Evolutionary conservation across 2,888 invertebrate genomes (phyloP).

Genomic region (Cephus runcator): DNA sequence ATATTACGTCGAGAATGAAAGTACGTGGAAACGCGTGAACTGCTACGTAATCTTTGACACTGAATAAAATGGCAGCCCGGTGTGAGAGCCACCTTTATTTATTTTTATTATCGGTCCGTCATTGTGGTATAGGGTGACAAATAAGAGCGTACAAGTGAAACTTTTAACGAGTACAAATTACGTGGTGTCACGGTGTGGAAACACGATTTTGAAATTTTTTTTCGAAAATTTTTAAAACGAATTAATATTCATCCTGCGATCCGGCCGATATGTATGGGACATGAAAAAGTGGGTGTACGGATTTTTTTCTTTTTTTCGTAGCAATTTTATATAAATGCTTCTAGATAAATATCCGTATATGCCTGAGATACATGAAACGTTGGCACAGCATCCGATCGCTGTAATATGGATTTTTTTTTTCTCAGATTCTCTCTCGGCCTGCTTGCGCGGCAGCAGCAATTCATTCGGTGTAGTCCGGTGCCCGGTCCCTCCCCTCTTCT

Average conservation of each 20-base stretch:
- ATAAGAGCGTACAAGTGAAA: background rate
- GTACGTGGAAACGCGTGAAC: slow-evolving; percentile 6
- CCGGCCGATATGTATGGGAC: background rate
- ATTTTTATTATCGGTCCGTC: background rate
- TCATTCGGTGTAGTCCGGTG: slow-evolving; percentile 51
- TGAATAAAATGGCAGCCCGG: background rate
- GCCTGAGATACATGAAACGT: slow-evolving; percentile 1
- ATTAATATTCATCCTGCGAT: background rate
- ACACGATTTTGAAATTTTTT: background rate
- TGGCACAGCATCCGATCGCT: slow-evolving; percentile 24
- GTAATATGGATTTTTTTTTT: background rate
- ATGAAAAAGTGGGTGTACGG: background rate
- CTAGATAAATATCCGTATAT: background rate
- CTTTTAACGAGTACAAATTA: background rate
- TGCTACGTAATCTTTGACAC: slow-evolving; percentile 7
- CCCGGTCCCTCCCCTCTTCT: slow-evolving; percentile 34
- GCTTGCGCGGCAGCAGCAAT: slow-evolving; percentile 46
- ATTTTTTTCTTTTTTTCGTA: background rate
- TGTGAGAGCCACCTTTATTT: background rate
- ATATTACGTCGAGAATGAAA: slow-evolving; percentile 8
- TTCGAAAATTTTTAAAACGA: background rate
- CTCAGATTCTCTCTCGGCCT: slow-evolving; percentile 9
- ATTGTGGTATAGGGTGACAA: background rate
- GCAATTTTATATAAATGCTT: background rate
- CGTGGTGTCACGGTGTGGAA: background rate